Evolutionary conservation across 2,113 vertebrate genomes (phyloP), one percentile per base, ranked within the genome.

Genomic region (Holacanthus passer): DNA sequence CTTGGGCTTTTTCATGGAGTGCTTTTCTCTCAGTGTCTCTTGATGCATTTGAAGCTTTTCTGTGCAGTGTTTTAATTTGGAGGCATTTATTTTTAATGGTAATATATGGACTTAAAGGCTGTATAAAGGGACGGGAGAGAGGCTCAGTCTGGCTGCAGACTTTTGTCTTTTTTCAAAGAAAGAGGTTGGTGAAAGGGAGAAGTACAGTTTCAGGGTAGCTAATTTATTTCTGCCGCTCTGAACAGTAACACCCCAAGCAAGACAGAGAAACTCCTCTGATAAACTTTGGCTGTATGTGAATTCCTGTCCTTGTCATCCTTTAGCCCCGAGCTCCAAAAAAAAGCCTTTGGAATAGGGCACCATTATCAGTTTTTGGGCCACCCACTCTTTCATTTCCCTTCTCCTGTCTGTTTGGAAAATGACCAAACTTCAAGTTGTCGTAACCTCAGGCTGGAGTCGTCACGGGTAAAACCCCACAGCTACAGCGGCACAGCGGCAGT

Each of bases 81-180:
- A 82, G 35, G 48, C 60, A 81, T 82, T 79, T 80, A 82, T 88
- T 82, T 82, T 88, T 88, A 83, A 87, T 83, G 81, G 79, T 66
- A 59, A 79, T 86, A 62, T 81, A 50, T 73, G n/a, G 60, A 60
- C 66, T 81, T 84, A 65, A 62, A 85, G 43, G 58, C 63, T 56
- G 45, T 39, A 50, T 65, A 39, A 81, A 84, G 22, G 56, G 48
- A 83, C 1, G 19, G 41, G 3, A 32, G 50, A 65, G 64, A 73
- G 32, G 16, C 24, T 3, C 39, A 41, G 31, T 45, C 39, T 83
- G 59, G 17, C 19, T 56, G 16, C 56, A 72, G 60, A 60, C 35
- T n/a, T n/a, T n/a, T 56, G 29, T 39, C 66, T 55, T 63, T 59
- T 64, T 81, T 60, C 0, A 37, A 52, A n/a, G 48, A 62, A 63